These are phyloP conservation scores for Alsophila aescularia DNA, from an alignment of 2,888 invertebrate genomes.

Conservation along the genomic window DNA sequence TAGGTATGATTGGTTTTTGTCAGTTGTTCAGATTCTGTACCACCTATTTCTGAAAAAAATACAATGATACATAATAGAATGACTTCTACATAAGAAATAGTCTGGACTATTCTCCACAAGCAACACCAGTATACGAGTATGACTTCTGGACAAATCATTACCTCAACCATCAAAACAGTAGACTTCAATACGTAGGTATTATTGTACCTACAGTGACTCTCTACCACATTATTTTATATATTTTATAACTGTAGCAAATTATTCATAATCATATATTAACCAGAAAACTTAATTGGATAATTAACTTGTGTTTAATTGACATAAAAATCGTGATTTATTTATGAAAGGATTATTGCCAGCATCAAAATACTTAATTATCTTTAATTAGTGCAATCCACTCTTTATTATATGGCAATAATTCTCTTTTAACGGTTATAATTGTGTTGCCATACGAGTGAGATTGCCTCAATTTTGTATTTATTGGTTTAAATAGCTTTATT, in stretches of 20 bases:
- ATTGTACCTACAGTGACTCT: too few relatives aligned
- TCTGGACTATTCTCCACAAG: too few relatives aligned
- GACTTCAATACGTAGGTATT: too few relatives aligned
- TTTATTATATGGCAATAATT: slow-evolving; percentile 25
- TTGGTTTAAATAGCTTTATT: slow-evolving; percentile 33
- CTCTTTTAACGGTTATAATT: slow-evolving; percentile 22
- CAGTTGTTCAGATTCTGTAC: too few relatives aligned
- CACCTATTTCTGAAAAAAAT: too few relatives aligned
- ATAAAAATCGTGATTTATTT: slow-evolving; percentile 17
- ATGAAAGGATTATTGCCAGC: slow-evolving; percentile 13
- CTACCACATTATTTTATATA: not conserved
- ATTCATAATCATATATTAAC: not conserved
- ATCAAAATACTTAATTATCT: slow-evolving; percentile 19
- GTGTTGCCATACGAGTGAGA: slow-evolving; percentile 17
- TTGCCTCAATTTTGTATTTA: slow-evolving; percentile 34
- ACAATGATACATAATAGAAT: too few relatives aligned
- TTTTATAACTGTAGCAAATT: too few relatives aligned
- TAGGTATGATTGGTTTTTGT: too few relatives aligned
- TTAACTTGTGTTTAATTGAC: slow-evolving; percentile 18
- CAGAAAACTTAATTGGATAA: slow-evolving; percentile 4
- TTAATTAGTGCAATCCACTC: slow-evolving; percentile 22
- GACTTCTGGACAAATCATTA: too few relatives aligned
- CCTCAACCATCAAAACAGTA: too few relatives aligned
- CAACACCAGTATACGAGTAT: too few relatives aligned
- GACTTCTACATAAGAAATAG: too few relatives aligned